phyloP scores from a whole-genome alignment of 2,797 vertebrate genomes.

The Amblyraja radiata region DNA sequence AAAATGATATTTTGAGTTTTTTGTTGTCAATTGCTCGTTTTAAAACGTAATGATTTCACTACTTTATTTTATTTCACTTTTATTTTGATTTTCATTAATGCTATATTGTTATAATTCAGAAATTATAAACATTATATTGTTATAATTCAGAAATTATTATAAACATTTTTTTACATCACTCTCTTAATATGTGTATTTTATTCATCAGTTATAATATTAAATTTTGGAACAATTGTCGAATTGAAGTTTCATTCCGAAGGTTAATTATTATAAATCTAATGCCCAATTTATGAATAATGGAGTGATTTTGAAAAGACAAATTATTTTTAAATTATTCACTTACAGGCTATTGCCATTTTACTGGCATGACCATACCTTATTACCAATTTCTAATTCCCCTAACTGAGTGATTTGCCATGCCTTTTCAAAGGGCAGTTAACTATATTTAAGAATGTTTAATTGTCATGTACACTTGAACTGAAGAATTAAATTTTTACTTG shows the following conservation, averaged over 20 bases:
- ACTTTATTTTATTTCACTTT: not conserved
- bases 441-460: not conserved
- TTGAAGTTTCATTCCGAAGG: not conserved
- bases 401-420: too few relatives aligned
- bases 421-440: too few relatives aligned
- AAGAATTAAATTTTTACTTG: too few relatives aligned
- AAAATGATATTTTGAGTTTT: not conserved
- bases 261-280: not conserved
- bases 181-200: not conserved
- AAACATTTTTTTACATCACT: not conserved
- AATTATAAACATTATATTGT: not conserved
- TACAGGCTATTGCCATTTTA: too few relatives aligned
- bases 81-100: not conserved
- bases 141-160: not conserved
- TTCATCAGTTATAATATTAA: not conserved
- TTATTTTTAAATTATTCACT: too few relatives aligned
- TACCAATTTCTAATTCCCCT: too few relatives aligned
- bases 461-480: too few relatives aligned
- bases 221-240: not conserved
- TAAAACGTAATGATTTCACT: not conserved
- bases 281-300: not conserved
- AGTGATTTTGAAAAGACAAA: not conserved
- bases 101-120: not conserved
- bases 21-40: not conserved
- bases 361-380: too few relatives aligned